Conservation (phyloP, 1,140 invertebrate species). For the Brachionus plicatilis region DNA sequence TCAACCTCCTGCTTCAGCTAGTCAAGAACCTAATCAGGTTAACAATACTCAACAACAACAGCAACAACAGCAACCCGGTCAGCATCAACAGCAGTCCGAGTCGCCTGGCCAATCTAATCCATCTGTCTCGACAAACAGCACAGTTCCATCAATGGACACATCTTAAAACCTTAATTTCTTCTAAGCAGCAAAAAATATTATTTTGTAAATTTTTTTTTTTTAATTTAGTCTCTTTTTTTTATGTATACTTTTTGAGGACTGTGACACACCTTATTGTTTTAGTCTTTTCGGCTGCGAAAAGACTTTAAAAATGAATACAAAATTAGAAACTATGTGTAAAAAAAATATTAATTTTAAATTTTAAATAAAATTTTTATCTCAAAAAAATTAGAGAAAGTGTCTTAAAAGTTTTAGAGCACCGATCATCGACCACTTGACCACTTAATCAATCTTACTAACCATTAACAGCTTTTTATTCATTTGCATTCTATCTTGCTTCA, state of each 20-base stretch:
- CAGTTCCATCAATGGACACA: constrained; percentile 5
- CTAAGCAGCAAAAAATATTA: not conserved
- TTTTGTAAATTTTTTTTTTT: constrained; percentile 26
- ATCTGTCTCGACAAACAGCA: not conserved
- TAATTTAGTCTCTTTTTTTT: constrained; percentile 20
- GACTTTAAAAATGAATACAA: not conserved
- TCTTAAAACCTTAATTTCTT: not conserved
- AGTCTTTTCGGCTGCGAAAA: not conserved
- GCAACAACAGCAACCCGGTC: not conserved
- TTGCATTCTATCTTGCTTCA: not conserved
- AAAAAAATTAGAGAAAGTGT: not conserved
- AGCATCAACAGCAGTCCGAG: not conserved
- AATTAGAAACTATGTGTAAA: not conserved
- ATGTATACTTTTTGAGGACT: constrained; percentile 24
- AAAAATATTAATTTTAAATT: constrained; percentile 1
- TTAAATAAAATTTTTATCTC: constrained; percentile 21
- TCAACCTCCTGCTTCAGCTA: not conserved
- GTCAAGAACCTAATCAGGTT: constrained; percentile 37
- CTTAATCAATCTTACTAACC: not conserved
- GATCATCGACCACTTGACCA: not conserved
- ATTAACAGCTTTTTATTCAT: not conserved
- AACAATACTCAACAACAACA: constrained; percentile 8
- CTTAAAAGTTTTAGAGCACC: constrained; percentile 10
- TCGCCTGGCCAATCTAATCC: not conserved
- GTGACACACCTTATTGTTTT: not conserved